Conservation (phyloP, 2,797 vertebrate species). For the Natrix natrix region DNA sequence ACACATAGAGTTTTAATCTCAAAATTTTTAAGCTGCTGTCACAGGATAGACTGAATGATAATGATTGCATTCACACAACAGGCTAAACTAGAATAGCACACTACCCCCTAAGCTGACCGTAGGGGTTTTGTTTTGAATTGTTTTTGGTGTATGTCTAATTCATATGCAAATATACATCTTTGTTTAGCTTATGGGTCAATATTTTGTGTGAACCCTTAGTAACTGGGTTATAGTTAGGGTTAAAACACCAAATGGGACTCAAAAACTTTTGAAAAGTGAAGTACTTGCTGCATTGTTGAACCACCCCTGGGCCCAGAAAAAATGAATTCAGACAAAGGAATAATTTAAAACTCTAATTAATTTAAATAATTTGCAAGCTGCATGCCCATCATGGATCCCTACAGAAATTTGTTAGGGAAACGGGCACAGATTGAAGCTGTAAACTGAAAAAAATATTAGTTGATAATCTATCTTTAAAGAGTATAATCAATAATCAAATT, state of each 20-base stretch:
- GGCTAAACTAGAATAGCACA: background rate
- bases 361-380: constrained; percentile 6
- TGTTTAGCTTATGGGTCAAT: background rate
- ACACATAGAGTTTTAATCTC: background rate
- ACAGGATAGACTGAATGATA: background rate
- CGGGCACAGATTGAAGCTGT: background rate
- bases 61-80: background rate
- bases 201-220: background rate
- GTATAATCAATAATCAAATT: background rate
- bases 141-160: background rate
- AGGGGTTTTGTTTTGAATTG: background rate
- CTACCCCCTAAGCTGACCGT: background rate
- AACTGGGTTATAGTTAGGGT: background rate
- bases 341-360: background rate
- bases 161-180: background rate
- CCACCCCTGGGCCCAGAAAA: background rate
- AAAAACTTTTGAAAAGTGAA: background rate
- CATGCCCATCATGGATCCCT: background rate
- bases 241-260: background rate
- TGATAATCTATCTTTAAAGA: background rate
- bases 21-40: background rate
- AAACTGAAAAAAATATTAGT: background rate
- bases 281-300: background rate
- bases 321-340: background rate
- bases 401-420: background rate